Percentiles rank a stretch among this genome's conserved stretches.
These are phyloP conservation scores for Rostratula benghalensis DNA, from an alignment of 2,113 vertebrate genomes.

Conservation along the genomic window DNA sequence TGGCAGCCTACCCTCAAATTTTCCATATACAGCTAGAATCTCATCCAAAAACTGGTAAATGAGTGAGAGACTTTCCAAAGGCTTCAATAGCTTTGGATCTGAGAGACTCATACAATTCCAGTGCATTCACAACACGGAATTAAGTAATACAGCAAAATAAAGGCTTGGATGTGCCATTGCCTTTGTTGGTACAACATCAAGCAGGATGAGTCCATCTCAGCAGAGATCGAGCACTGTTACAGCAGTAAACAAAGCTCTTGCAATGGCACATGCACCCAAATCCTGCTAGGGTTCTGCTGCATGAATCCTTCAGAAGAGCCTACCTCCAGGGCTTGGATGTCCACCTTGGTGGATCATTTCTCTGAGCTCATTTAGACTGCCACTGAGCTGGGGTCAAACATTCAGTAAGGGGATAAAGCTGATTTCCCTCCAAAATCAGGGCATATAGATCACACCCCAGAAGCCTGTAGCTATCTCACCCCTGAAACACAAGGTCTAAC, in stretches of 20 bases:
- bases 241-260: not conserved
- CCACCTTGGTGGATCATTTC: not conserved
- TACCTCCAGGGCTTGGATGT: not conserved
- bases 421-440: too few species aligned
- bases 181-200: not conserved
- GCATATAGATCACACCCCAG: too few species aligned
- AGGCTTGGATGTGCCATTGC: not conserved
- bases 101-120: not conserved
- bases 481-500: not conserved
- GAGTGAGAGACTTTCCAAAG: not conserved
- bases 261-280: accelerated
- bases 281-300: not conserved
- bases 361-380: not conserved
- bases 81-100: not conserved
- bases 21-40: not conserved
- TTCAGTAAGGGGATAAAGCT: not conserved
- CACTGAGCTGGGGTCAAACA: not conserved
- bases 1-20: not conserved
- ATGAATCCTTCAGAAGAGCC: accelerated
- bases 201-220: not conserved
- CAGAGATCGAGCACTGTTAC: accelerated
- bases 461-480: not conserved
- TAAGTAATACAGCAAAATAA: not conserved
- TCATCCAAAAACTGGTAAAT: not conserved
- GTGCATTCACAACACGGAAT: not conserved